Evolutionary conservation across 2,113 vertebrate species (phyloP).

Genomic region (Cephalopterus ornatus): DNA sequence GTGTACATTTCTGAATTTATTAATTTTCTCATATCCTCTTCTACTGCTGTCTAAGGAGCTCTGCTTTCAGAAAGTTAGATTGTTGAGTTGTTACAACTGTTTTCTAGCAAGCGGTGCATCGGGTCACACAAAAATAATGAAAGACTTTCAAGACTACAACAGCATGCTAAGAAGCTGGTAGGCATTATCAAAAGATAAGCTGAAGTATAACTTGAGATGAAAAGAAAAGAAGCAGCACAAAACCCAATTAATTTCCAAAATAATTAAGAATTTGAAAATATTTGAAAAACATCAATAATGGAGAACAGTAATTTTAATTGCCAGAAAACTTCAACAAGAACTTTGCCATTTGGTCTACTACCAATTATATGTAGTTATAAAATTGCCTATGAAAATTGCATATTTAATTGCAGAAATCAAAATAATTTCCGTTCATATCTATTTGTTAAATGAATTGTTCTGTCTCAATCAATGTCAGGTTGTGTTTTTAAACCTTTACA

Average conservation of each 20-base stretch:
- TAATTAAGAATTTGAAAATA: not conserved
- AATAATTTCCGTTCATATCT: not conserved
- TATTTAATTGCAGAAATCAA: not conserved
- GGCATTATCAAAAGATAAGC: not conserved
- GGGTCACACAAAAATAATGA: not conserved
- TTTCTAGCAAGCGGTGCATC: not conserved
- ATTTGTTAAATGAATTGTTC: not conserved
- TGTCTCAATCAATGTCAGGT: not conserved
- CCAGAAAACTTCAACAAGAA: not conserved
- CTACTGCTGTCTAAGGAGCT: not conserved
- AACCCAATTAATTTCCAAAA: not conserved
- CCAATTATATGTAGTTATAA: not conserved
- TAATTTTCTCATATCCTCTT: not conserved
- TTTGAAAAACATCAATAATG: not conserved
- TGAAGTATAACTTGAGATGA: not conserved
- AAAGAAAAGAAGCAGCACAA: not conserved
- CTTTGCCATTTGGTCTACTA: not conserved
- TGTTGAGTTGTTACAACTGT: not conserved
- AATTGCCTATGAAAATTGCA: not conserved
- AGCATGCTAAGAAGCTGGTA: not conserved
- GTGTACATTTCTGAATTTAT: not conserved
- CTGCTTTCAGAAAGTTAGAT: not conserved
- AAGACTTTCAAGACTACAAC: not conserved
- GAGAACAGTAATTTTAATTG: not conserved
- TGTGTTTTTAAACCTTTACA: not conserved